Base-by-base conservation (phyloP, 1,140 invertebrate genomes). In the Metaphire vulgaris region DNA sequence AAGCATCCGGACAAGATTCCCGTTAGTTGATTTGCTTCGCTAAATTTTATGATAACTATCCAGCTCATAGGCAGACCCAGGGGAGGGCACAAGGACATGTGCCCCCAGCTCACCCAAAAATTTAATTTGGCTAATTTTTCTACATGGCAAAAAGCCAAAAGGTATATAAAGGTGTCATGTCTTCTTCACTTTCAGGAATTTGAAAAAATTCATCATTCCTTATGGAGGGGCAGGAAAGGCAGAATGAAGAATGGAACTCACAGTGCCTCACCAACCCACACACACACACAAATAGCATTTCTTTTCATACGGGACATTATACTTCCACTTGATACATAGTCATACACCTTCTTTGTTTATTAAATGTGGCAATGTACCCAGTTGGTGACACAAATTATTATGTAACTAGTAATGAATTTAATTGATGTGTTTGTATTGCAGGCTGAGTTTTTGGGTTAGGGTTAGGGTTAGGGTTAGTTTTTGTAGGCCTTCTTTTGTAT, bases 1-100 rank as follows among this genome's bases (percentile, higher is more conserved):
- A 85, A 89, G 74, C 89, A 90, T 82, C 87, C 88, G 26, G 89
- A 89, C 79, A 90, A 90, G 83, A 86, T 90, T 75, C 87, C 87
- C 33, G 34, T 66, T n/a, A 65, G 33, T 74, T 21, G 26, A 2
- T 66, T 74, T 72, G 2, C 71, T 72, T n/a, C n/a, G 30, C 67
- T 14, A 69, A 69, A 26, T 69, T 14, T 6, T 6, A 69, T 69
- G 6, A 31, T 6, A 26, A 12, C n/a, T 6, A 12, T 69, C 21
- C 21, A 21, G 41, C 41, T 56, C 41, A 56, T 12, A 56, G 41
- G 41, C 21, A 6, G 41, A 56, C 41, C 21, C 21, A 6, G 21
- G 21, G 41, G 6, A 6, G 41, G 21, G 6, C 41, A 12, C 41
- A 56, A 56, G 41, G n/a, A n/a, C n/a, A n/a, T n/a, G n/a, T n/a